Conservation (phyloP, 2,888 invertebrate species). For the Chymomyza caudatula region DNA sequence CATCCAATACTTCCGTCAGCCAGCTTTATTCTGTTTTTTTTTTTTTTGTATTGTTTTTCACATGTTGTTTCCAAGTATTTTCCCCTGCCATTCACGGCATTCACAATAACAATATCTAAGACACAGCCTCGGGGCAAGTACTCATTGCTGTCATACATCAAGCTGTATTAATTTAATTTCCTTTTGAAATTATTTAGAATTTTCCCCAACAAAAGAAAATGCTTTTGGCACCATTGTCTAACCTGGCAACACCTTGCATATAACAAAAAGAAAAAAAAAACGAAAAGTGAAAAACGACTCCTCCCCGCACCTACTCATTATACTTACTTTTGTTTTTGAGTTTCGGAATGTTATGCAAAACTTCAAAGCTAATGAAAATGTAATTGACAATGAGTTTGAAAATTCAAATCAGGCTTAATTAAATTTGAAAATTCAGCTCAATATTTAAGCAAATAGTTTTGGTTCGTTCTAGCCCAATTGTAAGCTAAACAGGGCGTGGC, state of each 20-base stretch:
- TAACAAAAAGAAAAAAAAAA: neutral
- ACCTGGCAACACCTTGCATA: neutral
- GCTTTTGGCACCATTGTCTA: neutral
- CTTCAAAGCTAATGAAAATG: neutral
- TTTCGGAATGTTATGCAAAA: neutral
- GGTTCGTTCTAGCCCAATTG: too few relatives aligned
- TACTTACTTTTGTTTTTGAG: too few relatives aligned
- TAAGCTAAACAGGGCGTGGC: too few relatives aligned
- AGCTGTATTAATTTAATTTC: neutral
- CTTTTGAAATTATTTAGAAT: neutral
- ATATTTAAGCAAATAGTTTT: neutral
- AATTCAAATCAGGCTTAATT: neutral
- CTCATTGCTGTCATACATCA: neutral
- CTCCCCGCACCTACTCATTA: too few relatives aligned
- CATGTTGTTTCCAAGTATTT: neutral
- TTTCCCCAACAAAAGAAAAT: neutral
- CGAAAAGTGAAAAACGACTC: too few relatives aligned
- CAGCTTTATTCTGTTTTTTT: neutral
- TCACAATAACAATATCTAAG: neutral
- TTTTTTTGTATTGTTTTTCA: neutral
- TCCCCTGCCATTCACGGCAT: too few relatives aligned
- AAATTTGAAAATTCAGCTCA: neutral
- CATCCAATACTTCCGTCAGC: neutral
- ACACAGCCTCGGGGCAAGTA: neutral
- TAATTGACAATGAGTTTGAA: too few relatives aligned